Evolutionary conservation across 2,113 vertebrate genomes (phyloP).

Genomic region (Anarhynchus alexandrinus): DNA sequence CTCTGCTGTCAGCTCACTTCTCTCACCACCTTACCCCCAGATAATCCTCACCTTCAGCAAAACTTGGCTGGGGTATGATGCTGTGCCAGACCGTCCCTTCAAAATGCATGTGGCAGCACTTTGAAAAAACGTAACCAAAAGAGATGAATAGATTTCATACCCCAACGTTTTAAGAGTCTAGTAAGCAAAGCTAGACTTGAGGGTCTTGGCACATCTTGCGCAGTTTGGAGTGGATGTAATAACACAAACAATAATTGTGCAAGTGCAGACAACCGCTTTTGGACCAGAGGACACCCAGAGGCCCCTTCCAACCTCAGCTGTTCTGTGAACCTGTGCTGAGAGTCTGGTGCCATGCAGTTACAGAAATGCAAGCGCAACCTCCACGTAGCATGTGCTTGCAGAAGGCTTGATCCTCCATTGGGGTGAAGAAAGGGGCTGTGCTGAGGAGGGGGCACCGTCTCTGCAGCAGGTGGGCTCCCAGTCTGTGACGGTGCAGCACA

Average conservation of each 20-base stretch:
- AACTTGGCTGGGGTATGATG: neutral
- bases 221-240: neutral
- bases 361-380: neutral
- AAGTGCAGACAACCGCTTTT: neutral
- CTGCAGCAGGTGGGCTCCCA: neutral
- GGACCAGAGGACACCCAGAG: neutral
- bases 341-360: neutral
- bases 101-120: neutral
- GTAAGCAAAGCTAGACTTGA: neutral
- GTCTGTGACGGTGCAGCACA: fast-evolving
- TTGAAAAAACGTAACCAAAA: neutral
- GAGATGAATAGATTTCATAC: neutral
- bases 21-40: neutral
- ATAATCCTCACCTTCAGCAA: neutral
- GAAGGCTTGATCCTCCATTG: neutral
- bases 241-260: neutral
- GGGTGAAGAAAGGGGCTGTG: neutral
- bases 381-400: fast-evolving
- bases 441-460: neutral
- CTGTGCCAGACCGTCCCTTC: neutral
- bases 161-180: neutral
- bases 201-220: neutral
- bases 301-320: neutral
- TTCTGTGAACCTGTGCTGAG: neutral
- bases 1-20: neutral